Conservation (phyloP, 2,888 invertebrate genomes). For the Smittia sp. region DNA sequence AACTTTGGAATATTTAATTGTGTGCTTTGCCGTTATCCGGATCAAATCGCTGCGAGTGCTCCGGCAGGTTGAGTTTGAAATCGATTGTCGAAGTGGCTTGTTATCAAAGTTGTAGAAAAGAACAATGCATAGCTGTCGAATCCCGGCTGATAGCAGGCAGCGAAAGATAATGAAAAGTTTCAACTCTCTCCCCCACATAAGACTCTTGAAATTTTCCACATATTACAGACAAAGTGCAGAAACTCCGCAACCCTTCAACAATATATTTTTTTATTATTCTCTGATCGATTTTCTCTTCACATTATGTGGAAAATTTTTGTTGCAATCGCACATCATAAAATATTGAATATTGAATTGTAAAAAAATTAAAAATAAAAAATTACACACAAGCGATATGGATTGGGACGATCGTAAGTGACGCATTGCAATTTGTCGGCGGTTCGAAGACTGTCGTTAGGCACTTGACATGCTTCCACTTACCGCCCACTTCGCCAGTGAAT, state of each 20-base stretch:
- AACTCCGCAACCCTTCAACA: constrained; percentile 1
- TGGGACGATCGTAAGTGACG: background rate
- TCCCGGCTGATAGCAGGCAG: too few relatives aligned
- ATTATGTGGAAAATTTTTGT: background rate
- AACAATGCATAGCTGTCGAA: too few relatives aligned
- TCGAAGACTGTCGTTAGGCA: background rate
- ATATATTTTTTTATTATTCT: constrained; percentile 1
- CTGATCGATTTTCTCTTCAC: constrained; percentile 19
- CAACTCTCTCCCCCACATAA: background rate
- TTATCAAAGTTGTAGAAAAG: too few relatives aligned
- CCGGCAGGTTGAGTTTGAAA: too few relatives aligned
- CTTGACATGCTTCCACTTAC: too few relatives aligned
- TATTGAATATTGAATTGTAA: background rate
- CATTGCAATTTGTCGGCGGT: background rate
- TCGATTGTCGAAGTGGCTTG: too few relatives aligned
- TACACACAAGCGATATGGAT: background rate
- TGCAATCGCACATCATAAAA: constrained; percentile 21
- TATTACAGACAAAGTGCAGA: background rate
- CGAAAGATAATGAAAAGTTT: too few relatives aligned
- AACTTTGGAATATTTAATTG: too few relatives aligned
- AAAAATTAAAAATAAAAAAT: constrained; percentile 18
- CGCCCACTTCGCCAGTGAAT: background rate
- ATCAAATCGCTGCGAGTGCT: too few relatives aligned
- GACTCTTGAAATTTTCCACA: constrained; percentile 13
- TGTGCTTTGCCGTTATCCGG: too few relatives aligned